Evolutionary conservation across 2,113 vertebrate species (phyloP).

Genomic region (Hippoglossus stenolepis): DNA sequence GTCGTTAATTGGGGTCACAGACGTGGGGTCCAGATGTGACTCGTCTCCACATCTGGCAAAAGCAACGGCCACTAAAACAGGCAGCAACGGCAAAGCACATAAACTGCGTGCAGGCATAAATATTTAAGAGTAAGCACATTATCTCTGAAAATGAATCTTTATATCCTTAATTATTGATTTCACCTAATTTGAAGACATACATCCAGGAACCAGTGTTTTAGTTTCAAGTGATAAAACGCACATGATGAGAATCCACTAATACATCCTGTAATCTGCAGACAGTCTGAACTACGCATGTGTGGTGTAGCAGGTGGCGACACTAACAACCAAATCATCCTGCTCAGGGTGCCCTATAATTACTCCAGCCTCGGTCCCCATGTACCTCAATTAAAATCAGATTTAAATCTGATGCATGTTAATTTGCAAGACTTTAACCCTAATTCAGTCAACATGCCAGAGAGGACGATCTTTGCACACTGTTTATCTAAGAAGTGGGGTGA

Average conservation of each 20-base stretch:
- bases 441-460: background rate
- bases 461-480: conserved; percentile 3
- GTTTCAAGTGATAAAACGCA: background rate
- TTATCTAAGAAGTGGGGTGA: background rate
- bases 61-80: conserved; percentile 15
- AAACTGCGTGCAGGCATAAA: no score
- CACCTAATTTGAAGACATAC: background rate
- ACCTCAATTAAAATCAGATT: conserved; percentile 44
- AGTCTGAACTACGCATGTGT: background rate
- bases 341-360: conserved; percentile 7
- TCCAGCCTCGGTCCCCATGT: conserved; percentile 28
- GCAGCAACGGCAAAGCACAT: background rate
- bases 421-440: conserved; percentile 5
- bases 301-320: conserved; percentile 10
- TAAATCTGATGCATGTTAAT: conserved; percentile 33
- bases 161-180: background rate
- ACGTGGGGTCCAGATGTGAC: conserved; percentile 49
- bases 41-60: conserved; percentile 36
- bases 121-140: no score
- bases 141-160: no score
- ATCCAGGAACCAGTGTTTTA: background rate
- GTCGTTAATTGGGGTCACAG: background rate
- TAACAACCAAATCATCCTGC: background rate
- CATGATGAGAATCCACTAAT: background rate
- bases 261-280: background rate